A percentile compares a stretch with the other conserved stretches of the same genome.
phyloP scores from a whole-genome alignment of 2,888 invertebrate species.

The Xestia xanthographa region DNA sequence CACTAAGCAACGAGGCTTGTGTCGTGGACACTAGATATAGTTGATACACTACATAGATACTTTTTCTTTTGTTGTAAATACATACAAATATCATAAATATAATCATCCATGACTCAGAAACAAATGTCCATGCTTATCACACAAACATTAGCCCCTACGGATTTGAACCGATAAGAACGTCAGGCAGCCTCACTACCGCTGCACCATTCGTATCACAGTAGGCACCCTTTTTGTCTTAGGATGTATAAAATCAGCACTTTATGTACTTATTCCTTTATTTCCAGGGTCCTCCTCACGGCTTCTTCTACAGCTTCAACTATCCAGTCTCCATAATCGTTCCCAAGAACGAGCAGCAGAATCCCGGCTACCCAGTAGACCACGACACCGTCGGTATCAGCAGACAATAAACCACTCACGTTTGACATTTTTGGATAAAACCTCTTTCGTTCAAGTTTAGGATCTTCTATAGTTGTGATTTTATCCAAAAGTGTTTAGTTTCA shows the following conservation, averaged over 20 bases:
- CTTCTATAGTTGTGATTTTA: constrained; percentile 20
- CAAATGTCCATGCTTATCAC: too few relatives aligned
- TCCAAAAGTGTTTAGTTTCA: constrained; percentile 23
- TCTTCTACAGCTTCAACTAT: constrained; percentile 93
- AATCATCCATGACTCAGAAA: too few relatives aligned
- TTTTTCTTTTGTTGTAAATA: too few relatives aligned
- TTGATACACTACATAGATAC: too few relatives aligned
- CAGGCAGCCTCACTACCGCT: too few relatives aligned
- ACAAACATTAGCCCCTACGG: too few relatives aligned
- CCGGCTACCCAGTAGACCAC: constrained; percentile 76
- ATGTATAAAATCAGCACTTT: not conserved
- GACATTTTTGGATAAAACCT: constrained; percentile 41
- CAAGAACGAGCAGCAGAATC: constrained; percentile 76
- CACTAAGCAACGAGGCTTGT: too few relatives aligned
- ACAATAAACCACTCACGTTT: constrained; percentile 32
- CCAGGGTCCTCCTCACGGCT: constrained; percentile 92
- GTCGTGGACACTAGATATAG: too few relatives aligned
- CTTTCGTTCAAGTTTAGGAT: constrained; percentile 6
- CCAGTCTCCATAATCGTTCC: constrained; percentile 89
- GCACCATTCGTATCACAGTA: not conserved
- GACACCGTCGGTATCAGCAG: constrained; percentile 73
- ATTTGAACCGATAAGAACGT: too few relatives aligned
- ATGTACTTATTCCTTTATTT: constrained; percentile 33
- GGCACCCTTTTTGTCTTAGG: not conserved
- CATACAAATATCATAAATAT: too few relatives aligned